phyloP scores from a whole-genome alignment of 2,888 invertebrate species.

The Eupithecia tripunctaria region DNA sequence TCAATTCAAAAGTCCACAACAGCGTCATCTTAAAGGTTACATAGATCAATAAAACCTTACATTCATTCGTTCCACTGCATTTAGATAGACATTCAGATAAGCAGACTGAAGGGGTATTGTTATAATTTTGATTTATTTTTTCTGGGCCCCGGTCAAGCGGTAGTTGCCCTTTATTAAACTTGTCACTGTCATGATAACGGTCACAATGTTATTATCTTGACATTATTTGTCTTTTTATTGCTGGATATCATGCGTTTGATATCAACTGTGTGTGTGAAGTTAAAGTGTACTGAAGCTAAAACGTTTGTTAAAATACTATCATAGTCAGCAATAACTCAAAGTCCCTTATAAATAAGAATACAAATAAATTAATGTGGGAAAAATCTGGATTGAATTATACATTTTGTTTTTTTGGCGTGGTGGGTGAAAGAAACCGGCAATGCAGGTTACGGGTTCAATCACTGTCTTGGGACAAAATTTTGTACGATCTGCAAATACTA shows the following conservation, averaged over 20 bases:
- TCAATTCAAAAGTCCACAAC: slow-evolving; percentile 19
- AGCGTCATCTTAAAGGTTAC: slow-evolving; percentile 48
- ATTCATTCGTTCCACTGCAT: slow-evolving; percentile 68
- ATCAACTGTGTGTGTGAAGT: not conserved
- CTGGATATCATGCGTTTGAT: slow-evolving; percentile 39
- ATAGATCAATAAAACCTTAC: slow-evolving; percentile 62
- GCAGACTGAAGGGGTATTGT: slow-evolving; percentile 66
- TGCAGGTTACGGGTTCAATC: no score
- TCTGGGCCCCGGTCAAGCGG: slow-evolving; percentile 55
- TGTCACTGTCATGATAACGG: slow-evolving; percentile 79
- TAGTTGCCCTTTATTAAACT: slow-evolving; percentile 80
- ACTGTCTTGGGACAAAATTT: no score
- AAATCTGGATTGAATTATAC: not conserved
- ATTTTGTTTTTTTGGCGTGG: no score
- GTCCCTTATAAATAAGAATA: no score
- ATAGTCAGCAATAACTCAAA: no score
- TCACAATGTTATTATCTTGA: slow-evolving; percentile 69
- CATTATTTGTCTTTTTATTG: slow-evolving; percentile 60
- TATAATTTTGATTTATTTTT: slow-evolving; percentile 73
- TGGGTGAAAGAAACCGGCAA: no score
- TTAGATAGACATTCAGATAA: slow-evolving; percentile 74
- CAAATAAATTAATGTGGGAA: not conserved
- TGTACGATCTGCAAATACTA: no score
- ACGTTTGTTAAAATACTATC: no score
- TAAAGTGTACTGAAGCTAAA: not conserved